Percentiles rank a stretch among this genome's conserved stretches.
These are phyloP conservation scores for Lithosia quadra DNA, from an alignment of 2,888 invertebrate species.

Conservation along the genomic window DNA sequence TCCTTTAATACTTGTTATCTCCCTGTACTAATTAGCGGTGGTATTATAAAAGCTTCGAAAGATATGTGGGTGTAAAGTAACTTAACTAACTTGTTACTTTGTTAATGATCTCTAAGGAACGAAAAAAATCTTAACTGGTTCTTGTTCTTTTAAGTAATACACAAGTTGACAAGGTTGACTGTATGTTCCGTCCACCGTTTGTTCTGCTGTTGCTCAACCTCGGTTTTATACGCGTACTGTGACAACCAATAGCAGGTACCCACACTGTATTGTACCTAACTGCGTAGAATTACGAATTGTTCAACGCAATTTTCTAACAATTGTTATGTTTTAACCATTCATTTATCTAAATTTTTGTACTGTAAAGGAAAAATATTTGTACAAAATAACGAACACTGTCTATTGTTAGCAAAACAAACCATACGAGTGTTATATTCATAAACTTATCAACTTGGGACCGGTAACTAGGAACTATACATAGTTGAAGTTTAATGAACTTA, in stretches of 20 bases:
- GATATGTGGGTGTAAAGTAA: conserved; percentile 27
- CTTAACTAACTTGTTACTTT: conserved; percentile 22
- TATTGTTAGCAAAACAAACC: background rate
- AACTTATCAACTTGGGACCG: background rate
- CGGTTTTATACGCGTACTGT: background rate
- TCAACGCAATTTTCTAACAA: background rate
- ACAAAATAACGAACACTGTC: background rate
- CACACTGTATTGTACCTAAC: background rate
- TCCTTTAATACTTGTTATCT: conserved; percentile 36
- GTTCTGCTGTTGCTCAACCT: background rate
- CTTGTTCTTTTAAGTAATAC: conserved; percentile 3
- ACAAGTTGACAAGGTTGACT: background rate
- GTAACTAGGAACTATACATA: background rate
- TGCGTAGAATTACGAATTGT: background rate
- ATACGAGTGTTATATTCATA: background rate
- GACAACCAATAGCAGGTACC: background rate
- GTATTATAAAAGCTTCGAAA: conserved; percentile 37
- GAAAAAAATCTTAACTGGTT: background rate
- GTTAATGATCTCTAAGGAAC: conserved; percentile 13
- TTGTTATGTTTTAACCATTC: background rate
- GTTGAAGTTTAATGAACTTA: background rate
- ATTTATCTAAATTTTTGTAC: background rate
- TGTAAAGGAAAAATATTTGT: background rate
- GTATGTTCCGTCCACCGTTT: background rate
- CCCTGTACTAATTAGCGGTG: conserved; percentile 35